These are phyloP conservation scores for Zoanthus solanderi DNA, from an alignment of 92 coral and sea anemone species.

Conservation along the genomic window DNA sequence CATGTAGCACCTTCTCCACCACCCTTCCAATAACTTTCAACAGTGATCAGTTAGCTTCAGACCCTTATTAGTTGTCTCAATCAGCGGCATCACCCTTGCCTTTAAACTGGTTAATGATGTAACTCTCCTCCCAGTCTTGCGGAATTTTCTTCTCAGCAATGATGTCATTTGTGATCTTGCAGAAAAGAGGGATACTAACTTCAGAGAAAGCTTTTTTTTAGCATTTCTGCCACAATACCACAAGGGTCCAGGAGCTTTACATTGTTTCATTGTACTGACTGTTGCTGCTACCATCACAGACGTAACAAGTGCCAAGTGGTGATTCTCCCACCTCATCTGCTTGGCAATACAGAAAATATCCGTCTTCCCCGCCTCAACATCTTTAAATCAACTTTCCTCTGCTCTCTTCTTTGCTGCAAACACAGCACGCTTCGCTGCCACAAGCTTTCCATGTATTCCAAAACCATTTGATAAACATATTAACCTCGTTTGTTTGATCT, in stretches of 20 bases:
- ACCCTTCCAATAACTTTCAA: no score
- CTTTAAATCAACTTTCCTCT: conserved; percentile 17
- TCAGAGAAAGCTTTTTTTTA: background rate
- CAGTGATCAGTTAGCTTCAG: no score
- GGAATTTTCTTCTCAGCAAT: no score
- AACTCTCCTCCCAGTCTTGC: no score
- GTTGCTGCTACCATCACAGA: conserved; percentile 26
- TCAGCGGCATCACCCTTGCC: no score
- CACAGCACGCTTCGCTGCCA: background rate
- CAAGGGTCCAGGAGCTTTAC: background rate
- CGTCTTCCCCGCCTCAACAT: conserved; percentile 7
- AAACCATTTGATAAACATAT: no score
- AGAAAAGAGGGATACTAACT: background rate
- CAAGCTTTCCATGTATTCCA: no score
- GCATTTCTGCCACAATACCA: background rate
- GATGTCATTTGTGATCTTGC: background rate
- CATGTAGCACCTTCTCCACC: no score
- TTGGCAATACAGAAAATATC: conserved; percentile 43
- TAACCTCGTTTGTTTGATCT: no score
- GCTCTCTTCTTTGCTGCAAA: conserved; percentile 34
- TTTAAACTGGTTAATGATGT: no score
- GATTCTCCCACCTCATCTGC: conserved; percentile 44
- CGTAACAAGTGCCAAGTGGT: background rate
- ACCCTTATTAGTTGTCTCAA: no score
- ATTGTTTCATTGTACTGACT: background rate